Evolutionary conservation across 2,888 invertebrate species (phyloP), one percentile per base, ranked within the genome.

Genomic region (Phyllotreta cruciferae): DNA sequence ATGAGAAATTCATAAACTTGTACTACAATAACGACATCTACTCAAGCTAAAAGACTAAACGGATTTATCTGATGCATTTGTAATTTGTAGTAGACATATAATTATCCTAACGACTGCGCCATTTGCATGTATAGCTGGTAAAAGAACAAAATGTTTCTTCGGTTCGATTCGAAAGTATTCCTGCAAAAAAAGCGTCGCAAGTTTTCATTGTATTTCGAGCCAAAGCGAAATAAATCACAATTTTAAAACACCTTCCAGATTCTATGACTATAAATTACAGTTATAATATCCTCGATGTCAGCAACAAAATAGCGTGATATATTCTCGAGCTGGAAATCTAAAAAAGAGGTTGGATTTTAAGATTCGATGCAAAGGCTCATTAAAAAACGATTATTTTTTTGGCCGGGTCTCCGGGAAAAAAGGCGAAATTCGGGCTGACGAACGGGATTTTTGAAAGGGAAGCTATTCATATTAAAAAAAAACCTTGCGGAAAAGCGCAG

Each of bases 231-330:
- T 58, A 58, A 58, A 58, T 58, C 58, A 58, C 39, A 50, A 49
- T 39, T 49, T 57, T 57, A 49, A 41, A 58, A 50, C 58, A 58
- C 58, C 50, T 58, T 58, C 41, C 58, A 58, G 58, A 58, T 58
- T 58, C 39, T 58, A 50, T 58, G 58, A 58, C 58, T 50, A 58
- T 58, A 58, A 58, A 58, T 58, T 58, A 49, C 41, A 49, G 35
- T 58, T 58, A 50, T 58, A 58, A 57, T 58, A 49, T 58, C 42
- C 58, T 50, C 6, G 50, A 50, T 58, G 58, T 58, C 58, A 58
- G 50, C 39, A 58, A 41, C 58, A 58, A 50, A 58, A 58, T 58
- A 50, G 41, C 41, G 36, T 49, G 39, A 50, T 50, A 58, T 58
- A 58, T 58, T 50, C 41, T 6, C 34, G 36, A 24, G 24, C 24